Conservation (phyloP, 1,140 invertebrate genomes). For the Temnothorax curvispinosus region DNA sequence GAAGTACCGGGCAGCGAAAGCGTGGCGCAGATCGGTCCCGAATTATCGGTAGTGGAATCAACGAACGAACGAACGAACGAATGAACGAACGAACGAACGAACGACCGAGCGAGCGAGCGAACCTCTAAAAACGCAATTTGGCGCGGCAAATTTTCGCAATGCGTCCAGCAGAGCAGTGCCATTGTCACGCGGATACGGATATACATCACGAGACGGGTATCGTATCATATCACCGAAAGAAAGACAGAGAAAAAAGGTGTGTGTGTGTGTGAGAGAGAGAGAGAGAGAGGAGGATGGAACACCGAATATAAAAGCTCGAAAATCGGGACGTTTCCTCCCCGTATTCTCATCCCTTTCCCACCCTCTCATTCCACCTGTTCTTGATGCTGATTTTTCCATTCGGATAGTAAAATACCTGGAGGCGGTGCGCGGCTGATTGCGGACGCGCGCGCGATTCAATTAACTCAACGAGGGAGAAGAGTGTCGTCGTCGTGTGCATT, state of each 20-base stretch:
- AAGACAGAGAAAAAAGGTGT: not conserved
- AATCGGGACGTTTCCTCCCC: slow-evolving; percentile 30
- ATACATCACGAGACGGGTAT: slow-evolving; percentile 38
- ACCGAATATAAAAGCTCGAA: slow-evolving; percentile 56
- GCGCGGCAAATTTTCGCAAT: slow-evolving; percentile 57
- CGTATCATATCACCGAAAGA: slow-evolving; percentile 12
- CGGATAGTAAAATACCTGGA: slow-evolving; percentile 46
- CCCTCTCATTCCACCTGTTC: not conserved
- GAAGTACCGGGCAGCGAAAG: slow-evolving; percentile 44
- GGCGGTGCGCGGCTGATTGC: slow-evolving; percentile 54
- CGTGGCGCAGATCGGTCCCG: slow-evolving; percentile 22
- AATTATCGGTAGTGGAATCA: slow-evolving; percentile 46
- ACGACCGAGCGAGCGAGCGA: not conserved
- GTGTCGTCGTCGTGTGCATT: slow-evolving; percentile 21
- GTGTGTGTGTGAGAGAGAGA: not conserved
- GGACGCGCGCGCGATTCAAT: slow-evolving; percentile 53
- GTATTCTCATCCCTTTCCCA: not conserved
- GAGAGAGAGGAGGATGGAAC: not conserved
- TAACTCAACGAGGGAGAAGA: slow-evolving; percentile 52
- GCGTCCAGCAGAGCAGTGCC: slow-evolving; percentile 39
- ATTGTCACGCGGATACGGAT: slow-evolving; percentile 48
- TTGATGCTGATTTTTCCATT: slow-evolving; percentile 60
- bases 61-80: slow-evolving; percentile 12
- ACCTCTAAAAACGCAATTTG: slow-evolving; percentile 60
- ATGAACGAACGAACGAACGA: not conserved